Base-by-base conservation (phyloP, 2,113 vertebrate species). In the Taxidea taxus region DNA sequence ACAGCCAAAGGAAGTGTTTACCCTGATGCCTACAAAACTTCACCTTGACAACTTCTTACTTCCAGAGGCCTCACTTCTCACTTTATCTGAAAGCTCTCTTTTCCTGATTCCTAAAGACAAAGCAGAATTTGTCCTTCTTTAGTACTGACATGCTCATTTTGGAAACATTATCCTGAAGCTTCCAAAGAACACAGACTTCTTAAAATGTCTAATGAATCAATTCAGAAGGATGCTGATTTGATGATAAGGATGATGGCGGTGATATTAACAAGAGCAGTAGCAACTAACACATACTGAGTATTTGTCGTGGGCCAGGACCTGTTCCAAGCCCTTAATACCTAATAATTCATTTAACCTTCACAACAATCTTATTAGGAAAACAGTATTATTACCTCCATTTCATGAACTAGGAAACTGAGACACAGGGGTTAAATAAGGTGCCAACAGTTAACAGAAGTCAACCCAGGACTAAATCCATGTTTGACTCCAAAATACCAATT, bases 121-220 rank as follows among this genome's bases (percentile, higher is more conserved):
- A 60, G 16, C 25, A 86, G n/a, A 90, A 82, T 87, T 47, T 60
- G 11, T 15, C 15, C 25, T 77, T 70, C 25, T 56, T 51, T 83
- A 60, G 12, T 66, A 82, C 77, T 42, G 80, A 75, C 4, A 78
- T n/a, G 12, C 4, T 75, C 51, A 54, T 44, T 66, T 94, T 70
- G 18, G 20, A 92, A 94, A 94, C 16, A 39, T 70, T 47, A 92
- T 62, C 42, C 12, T 54, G 11, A 94, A 80, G 80, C 29, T 89
- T 62, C 39, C 75, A 83, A 77, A 95, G 94, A 64, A 0, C 62
- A 93, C 1, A 86, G 25, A 87, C 25, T 86, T 96, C 49, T 72
- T 42, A 94, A 95, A 92, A 90, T 80, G 64, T 20, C 15, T 74
- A 83, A 70, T 80, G 25, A 93, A 87, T 87, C 64, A 82, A 64